Base-by-base conservation (phyloP, 2,113 vertebrate species). In the Platanista minor region DNA sequence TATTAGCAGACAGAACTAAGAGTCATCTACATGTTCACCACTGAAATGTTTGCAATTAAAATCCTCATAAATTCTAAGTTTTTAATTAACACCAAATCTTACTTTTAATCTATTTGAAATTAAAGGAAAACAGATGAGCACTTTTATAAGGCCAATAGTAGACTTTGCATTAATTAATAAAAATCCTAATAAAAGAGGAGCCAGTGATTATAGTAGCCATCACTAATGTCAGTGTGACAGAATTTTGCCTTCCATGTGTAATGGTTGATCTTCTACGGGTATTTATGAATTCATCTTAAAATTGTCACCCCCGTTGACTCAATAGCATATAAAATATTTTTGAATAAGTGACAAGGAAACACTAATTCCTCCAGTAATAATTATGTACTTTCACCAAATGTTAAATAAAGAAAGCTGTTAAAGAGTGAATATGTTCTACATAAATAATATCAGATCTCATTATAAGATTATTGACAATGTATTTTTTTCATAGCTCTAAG, bases 71-170 rank as follows among this genome's bases (percentile, higher is more conserved):
- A 95, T 77, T 80, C 21, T 29, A 97, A 20, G 1, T 52, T 98
- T 98, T 98, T 98, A 98, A 98, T 98, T 98, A 98, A 97, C n/a
- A 69, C n/a, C 43, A 97, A 97, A 92, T 98, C 95, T 95, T 71
- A 97, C 75, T 98, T 98, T 98, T 96, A 98, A 98, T 98, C 96
- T 97, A 92, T 74, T 90, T 82, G 94, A 96, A 98, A 98, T 97
- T 96, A 96, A 96, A 98, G 57, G 75, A 98, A 98, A 98, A 89
- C 67, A 97, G 89, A 97, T 97, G 71, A 98, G 95, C 36, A 49
- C 21, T 97, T 98, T 98, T 96, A 95, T 97, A 98, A 98, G 95
- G 66, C 78, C 90, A 96, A 66, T 97, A 87, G 71, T 94, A 98
- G 96, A 92, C 87, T 98, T 98, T 97, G 96, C 59, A 87, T 97